Conservation (phyloP, 2,113 vertebrate genomes). For the Tragulus kanchil region DNA sequence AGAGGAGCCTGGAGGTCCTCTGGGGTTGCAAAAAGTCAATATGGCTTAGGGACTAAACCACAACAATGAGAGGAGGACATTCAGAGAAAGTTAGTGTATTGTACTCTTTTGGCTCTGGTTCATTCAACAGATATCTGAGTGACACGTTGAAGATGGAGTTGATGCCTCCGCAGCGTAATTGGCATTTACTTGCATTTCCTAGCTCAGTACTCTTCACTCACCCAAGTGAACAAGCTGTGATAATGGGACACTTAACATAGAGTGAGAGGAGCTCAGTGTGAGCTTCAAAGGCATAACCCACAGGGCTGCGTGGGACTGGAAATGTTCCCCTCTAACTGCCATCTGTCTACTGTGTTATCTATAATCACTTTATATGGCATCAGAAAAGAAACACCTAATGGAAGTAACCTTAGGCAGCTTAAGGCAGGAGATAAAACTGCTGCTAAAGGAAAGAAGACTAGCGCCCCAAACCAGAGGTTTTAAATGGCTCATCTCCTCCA, state of each 20-base stretch:
- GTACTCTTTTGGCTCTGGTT: neutral
- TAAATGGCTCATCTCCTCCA: constrained; percentile 3
- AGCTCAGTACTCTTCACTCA: constrained; percentile 28
- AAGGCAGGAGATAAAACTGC: neutral
- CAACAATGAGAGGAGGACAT: neutral
- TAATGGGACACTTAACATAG: constrained; percentile 15
- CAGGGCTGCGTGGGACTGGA: neutral
- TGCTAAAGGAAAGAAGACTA: neutral
- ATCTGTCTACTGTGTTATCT: constrained; percentile 8
- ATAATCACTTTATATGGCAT: constrained; percentile 18
- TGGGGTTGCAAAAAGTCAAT: neutral
- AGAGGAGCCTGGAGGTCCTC: neutral
- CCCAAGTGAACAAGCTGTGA: neutral
- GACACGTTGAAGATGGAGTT: neutral
- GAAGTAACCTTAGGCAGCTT: neutral
- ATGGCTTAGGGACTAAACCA: neutral
- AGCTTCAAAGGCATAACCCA: constrained; percentile 28
- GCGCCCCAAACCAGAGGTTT: neutral
- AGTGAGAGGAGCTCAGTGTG: neutral
- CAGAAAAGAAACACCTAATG: neutral
- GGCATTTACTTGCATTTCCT: neutral
- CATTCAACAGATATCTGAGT: neutral
- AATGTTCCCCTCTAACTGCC: neutral
- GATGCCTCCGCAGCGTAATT: neutral
- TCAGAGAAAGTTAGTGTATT: neutral